phyloP scores from a whole-genome alignment of 2,113 vertebrate species.

The Condylura cristata region DNA sequence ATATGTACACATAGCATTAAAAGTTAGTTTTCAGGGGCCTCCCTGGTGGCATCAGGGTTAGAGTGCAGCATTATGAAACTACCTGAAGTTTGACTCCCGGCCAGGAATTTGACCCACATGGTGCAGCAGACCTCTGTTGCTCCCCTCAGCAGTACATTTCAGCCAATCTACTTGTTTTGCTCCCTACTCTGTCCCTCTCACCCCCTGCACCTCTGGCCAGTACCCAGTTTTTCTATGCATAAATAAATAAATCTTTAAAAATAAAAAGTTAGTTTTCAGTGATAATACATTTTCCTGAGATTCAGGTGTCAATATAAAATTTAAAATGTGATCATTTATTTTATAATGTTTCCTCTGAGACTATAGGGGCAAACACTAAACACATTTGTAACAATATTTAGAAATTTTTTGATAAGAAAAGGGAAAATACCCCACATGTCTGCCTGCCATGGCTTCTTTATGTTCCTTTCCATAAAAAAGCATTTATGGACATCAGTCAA shows the following conservation, averaged over 20 bases:
- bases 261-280: neutral
- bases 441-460: neutral
- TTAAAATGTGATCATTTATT: neutral
- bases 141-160: too few species aligned
- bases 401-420: conserved; percentile 8
- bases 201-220: too few species aligned
- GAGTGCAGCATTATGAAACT: too few species aligned
- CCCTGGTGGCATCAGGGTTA: too few species aligned
- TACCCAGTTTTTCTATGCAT: too few species aligned
- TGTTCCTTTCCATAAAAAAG: neutral
- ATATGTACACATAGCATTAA: neutral
- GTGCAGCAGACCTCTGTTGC: too few species aligned
- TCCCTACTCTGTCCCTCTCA: too few species aligned
- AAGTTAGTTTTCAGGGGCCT: conserved; percentile 1
- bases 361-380: neutral
- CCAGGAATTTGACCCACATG: too few species aligned
- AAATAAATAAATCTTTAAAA: too few species aligned
- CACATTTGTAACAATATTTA: neutral
- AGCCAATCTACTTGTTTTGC: too few species aligned
- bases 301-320: neutral
- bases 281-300: neutral
- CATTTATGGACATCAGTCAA: neutral
- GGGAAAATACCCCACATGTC: neutral
- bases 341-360: neutral
- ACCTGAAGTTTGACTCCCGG: too few species aligned